Evolutionary conservation across 2,888 invertebrate genomes (phyloP).

Genomic region (Thysanoteuthis rhombus): DNA sequence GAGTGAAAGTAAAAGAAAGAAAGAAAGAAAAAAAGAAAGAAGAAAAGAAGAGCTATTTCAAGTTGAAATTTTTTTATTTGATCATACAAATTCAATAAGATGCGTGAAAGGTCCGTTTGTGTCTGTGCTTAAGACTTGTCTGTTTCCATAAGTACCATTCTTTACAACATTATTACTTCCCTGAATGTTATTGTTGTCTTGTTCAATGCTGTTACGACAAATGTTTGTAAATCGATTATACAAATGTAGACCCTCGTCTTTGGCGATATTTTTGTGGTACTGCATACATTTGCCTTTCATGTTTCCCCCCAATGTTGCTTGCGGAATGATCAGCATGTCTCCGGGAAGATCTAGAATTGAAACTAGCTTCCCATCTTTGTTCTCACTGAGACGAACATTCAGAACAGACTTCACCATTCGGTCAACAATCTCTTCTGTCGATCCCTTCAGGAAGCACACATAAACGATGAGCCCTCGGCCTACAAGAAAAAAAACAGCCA

Average conservation of each 20-base stretch:
- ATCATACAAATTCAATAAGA: slow-evolving; percentile 53
- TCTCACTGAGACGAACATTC: slow-evolving; percentile 57
- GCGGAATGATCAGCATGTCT: slow-evolving; percentile 69
- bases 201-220: slow-evolving; percentile 44
- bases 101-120: slow-evolving; percentile 69
- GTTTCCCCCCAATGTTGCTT: slow-evolving; percentile 69
- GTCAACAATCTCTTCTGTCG: slow-evolving; percentile 58
- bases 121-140: slow-evolving; percentile 67
- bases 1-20: too few species aligned
- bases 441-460: slow-evolving; percentile 67
- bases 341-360: slow-evolving; percentile 66
- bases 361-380: slow-evolving; percentile 54
- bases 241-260: slow-evolving; percentile 63
- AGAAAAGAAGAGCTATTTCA: slow-evolving; percentile 33
- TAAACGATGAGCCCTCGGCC: slow-evolving; percentile 66
- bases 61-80: neutral
- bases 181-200: slow-evolving; percentile 45
- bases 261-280: slow-evolving; percentile 69
- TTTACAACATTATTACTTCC: slow-evolving; percentile 46
- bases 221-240: slow-evolving; percentile 58
- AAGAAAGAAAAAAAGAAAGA: too few species aligned
- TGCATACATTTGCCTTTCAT: slow-evolving; percentile 68
- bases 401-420: slow-evolving; percentile 63
- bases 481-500: slow-evolving; percentile 54
- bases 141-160: slow-evolving; percentile 68